These are phyloP conservation scores for Eretmochelys imbricata DNA, from an alignment of 2,113 vertebrate species.

Conservation along the genomic window DNA sequence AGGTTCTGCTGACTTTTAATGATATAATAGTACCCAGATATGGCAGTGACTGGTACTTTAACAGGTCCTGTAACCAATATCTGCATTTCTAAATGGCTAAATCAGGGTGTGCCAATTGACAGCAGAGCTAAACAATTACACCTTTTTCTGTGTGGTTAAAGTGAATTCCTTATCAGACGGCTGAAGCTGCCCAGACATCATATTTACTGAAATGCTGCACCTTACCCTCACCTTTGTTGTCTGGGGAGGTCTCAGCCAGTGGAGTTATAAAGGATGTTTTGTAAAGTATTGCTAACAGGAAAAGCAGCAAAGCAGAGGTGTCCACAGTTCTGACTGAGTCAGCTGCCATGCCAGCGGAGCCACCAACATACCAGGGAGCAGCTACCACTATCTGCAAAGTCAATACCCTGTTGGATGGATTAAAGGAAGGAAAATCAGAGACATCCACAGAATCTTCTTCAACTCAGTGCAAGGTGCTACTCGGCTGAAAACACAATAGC, in stretches of 20 bases:
- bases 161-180: background rate
- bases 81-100: background rate
- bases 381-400: background rate
- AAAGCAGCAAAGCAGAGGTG: background rate
- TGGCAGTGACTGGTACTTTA: background rate
- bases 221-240: background rate
- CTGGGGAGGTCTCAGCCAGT: background rate
- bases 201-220: background rate
- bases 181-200: background rate
- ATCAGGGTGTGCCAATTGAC: background rate
- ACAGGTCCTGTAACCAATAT: no score
- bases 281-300: background rate
- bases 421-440: background rate
- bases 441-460: background rate
- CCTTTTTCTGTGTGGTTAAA: background rate
- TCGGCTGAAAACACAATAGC: background rate
- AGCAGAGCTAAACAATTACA: background rate
- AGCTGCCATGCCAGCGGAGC: background rate
- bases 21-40: background rate
- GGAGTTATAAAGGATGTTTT: background rate
- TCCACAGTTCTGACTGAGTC: background rate
- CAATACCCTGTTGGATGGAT: rapidly evolving
- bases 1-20: background rate
- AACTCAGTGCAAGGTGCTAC: background rate
- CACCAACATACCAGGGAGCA: background rate